Evolutionary conservation across 2,797 vertebrate genomes (phyloP).

Genomic region (Harpagifer antarcticus): DNA sequence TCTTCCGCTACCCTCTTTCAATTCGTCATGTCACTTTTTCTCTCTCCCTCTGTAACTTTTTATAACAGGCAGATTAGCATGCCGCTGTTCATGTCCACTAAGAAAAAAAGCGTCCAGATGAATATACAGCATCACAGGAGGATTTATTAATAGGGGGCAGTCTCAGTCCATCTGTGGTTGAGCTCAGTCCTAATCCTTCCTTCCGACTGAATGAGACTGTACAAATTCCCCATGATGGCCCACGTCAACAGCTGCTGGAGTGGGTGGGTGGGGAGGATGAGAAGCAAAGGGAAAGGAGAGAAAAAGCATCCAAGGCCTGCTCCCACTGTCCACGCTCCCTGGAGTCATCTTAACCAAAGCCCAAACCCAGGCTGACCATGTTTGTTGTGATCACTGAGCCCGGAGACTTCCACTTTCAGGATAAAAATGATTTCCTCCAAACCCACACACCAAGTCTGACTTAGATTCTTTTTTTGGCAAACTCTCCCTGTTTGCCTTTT

Average conservation of each 20-base stretch:
- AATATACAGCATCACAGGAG: constrained; percentile 69
- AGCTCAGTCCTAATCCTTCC: constrained; percentile 72
- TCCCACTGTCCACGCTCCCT: constrained; percentile 64
- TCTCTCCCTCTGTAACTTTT: constrained; percentile 60
- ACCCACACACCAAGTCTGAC: constrained; percentile 65
- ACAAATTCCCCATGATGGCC: constrained; percentile 74
- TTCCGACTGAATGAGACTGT: constrained; percentile 64
- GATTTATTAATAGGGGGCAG: constrained; percentile 80
- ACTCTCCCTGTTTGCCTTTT: constrained; percentile 27
- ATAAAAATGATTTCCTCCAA: constrained; percentile 68
- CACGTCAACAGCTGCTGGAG: constrained; percentile 71
- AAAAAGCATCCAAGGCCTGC: constrained; percentile 62
- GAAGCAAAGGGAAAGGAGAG: constrained; percentile 36
- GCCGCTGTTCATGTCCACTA: constrained; percentile 66
- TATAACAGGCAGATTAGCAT: constrained; percentile 71
- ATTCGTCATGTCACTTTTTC: constrained; percentile 67
- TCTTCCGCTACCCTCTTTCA: constrained; percentile 49
- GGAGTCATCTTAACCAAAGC: constrained; percentile 73
- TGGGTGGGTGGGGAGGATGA: constrained; percentile 68
- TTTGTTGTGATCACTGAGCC: constrained; percentile 69
- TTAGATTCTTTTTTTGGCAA: constrained; percentile 34
- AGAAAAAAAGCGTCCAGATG: constrained; percentile 52
- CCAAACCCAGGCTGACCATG: constrained; percentile 49
- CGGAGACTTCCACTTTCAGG: constrained; percentile 60
- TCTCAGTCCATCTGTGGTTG: constrained; percentile 76